Evolutionary conservation across 2,113 vertebrate genomes (phyloP).

Genomic region (Cynoglossus semilaevis): DNA sequence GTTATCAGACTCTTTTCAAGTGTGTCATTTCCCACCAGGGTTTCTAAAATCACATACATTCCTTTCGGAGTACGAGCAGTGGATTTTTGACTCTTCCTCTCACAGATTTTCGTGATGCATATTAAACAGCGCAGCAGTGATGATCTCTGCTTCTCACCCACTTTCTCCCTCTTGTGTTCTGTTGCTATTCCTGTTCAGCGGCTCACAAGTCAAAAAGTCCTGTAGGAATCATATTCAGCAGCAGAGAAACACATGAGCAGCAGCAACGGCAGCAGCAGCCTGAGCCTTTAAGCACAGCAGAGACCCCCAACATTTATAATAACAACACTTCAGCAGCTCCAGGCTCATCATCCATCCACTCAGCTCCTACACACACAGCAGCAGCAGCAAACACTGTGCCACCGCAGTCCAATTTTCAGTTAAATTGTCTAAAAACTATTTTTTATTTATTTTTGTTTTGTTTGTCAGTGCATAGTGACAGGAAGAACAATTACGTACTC

Average conservation of each 20-base stretch:
- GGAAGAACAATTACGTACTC: no score
- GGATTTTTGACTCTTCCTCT: conserved; percentile 44
- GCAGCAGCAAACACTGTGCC: background rate
- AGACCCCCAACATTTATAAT: background rate
- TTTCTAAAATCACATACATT: conserved; percentile 5
- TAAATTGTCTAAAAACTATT: no score
- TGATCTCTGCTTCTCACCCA: conserved; percentile 64
- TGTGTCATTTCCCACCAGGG: conserved; percentile 10
- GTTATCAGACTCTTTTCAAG: background rate
- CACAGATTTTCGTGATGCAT: conserved; percentile 59
- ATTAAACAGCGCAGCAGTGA: conserved; percentile 53
- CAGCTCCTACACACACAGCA: conserved; percentile 29
- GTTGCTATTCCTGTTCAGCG: conserved; percentile 59
- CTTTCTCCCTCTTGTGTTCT: conserved; percentile 67
- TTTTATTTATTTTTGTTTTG: no score
- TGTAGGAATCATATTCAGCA: conserved; percentile 16
- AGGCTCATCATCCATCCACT: conserved; percentile 25
- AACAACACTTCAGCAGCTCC: background rate
- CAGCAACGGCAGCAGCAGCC: conserved; percentile 1
- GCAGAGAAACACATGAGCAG: conserved; percentile 5
- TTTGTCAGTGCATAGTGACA: no score
- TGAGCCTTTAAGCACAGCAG: background rate
- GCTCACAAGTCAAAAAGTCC: conserved; percentile 58
- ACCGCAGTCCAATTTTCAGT: no score
- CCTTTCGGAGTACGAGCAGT: conserved; percentile 24